A percentile compares a stretch with the other conserved stretches of the same genome.
These are phyloP conservation scores for Meloidogyne chitwoodi DNA, from an alignment of 1,140 invertebrate genomes.

Conservation along the genomic window DNA sequence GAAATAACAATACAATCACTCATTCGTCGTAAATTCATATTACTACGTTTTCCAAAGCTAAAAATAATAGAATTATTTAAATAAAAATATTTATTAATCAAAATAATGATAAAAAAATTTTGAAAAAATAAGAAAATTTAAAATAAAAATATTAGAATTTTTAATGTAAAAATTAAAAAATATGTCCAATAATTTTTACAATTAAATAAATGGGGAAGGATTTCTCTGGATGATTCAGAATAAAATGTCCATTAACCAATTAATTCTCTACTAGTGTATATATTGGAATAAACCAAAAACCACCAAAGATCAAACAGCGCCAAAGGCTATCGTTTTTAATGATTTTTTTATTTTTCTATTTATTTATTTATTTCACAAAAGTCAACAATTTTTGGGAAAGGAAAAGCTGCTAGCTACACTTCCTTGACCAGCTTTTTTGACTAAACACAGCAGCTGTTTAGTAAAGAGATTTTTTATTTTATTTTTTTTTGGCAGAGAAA, in stretches of 20 bases:
- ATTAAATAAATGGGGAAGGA: no score
- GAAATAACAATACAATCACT: slow-evolving; percentile 49
- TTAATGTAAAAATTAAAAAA: no score
- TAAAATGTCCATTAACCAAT: neutral
- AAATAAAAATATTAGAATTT: no score
- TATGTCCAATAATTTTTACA: no score
- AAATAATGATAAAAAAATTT: no score
- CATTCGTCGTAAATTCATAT: slow-evolving; percentile 47
- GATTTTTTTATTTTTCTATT: neutral
- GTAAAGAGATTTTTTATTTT: neutral
- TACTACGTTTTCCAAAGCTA: slow-evolving; percentile 46
- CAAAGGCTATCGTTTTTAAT: neutral
- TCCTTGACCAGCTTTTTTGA: neutral
- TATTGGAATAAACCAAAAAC: neutral
- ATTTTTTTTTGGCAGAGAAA: neutral
- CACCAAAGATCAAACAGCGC: neutral
- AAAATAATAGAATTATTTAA: slow-evolving; percentile 20
- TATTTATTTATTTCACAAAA: neutral
- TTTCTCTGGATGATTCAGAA: no score
- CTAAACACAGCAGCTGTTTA: neutral
- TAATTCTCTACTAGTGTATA: no score
- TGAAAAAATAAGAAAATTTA: no score
- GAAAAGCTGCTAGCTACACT: no score
- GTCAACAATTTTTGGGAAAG: neutral
- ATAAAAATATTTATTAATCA: neutral